Conservation (phyloP, 2,888 invertebrate genomes). For the Atrina japonica region DNA sequence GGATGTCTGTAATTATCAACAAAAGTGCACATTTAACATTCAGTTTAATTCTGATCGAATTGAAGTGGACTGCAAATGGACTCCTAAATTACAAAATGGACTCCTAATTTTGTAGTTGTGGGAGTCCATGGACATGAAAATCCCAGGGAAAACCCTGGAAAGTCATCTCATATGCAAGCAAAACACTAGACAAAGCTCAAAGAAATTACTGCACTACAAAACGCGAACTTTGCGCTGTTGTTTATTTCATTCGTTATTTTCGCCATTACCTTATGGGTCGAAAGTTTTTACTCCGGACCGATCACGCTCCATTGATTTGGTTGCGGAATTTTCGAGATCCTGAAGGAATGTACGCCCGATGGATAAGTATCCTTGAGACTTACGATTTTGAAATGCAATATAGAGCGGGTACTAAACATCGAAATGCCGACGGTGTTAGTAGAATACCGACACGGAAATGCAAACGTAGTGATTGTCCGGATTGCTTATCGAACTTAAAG, state of each 20-base stretch:
- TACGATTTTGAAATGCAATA: not conserved
- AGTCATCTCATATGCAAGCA: no score
- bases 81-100: no score
- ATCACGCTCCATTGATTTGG: conserved; percentile 52
- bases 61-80: no score
- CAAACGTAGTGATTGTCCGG: not conserved
- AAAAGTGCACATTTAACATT: no score
- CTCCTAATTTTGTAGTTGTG: no score
- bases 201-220: conserved; percentile 43
- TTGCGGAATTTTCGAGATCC: conserved; percentile 46
- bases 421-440: not conserved
- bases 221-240: conserved; percentile 45
- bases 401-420: not conserved
- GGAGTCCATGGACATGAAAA: no score
- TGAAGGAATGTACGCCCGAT: conserved; percentile 40
- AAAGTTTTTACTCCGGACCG: conserved; percentile 52
- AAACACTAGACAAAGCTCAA: conserved; percentile 34
- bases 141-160: no score
- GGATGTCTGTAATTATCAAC: no score
- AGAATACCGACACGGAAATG: not conserved
- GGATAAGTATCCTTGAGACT: not conserved
- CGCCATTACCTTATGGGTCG: conserved; percentile 52
- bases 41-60: no score
- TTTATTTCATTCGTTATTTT: conserved; percentile 49
- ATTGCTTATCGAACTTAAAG: no score